Percentiles rank a stretch among this genome's conserved stretches.
Conservation (phyloP, 2,888 invertebrate genomes). For the Noctua fimbriata region DNA sequence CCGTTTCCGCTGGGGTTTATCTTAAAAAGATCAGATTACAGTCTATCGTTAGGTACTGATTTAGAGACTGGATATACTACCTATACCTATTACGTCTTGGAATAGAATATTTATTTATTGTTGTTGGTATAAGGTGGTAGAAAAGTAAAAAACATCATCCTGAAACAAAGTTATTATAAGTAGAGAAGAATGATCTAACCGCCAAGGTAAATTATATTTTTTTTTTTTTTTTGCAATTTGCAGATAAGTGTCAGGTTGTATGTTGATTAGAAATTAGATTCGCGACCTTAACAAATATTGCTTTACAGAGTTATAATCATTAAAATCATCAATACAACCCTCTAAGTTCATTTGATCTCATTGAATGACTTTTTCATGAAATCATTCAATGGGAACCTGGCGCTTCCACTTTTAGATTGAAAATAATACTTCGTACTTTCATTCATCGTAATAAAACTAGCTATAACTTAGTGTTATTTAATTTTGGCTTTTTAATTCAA, state of each 20-base stretch:
- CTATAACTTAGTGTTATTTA: constrained; percentile 8
- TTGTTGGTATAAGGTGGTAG: too few relatives aligned
- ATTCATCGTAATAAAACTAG: background rate
- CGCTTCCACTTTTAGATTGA: background rate
- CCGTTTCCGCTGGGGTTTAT: background rate
- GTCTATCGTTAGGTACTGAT: background rate
- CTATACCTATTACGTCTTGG: background rate
- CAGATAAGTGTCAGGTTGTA: too few relatives aligned
- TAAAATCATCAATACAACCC: too few relatives aligned
- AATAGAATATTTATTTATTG: too few relatives aligned
- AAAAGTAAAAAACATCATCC: too few relatives aligned
- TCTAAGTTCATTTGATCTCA: too few relatives aligned
- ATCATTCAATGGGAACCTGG: background rate
- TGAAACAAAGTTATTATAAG: too few relatives aligned
- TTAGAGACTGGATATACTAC: background rate
- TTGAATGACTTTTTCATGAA: background rate
- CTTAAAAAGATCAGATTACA: background rate
- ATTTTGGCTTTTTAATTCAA: constrained; percentile 37
- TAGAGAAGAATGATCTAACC: too few relatives aligned
- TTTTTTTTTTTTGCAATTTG: background rate
- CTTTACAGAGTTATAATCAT: too few relatives aligned
- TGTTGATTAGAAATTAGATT: too few relatives aligned
- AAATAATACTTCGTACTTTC: background rate
- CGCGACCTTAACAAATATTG: too few relatives aligned
- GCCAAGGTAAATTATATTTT: too few relatives aligned